Base-by-base conservation (phyloP, 2,888 invertebrate genomes). In the Lasioglossum morio region DNA sequence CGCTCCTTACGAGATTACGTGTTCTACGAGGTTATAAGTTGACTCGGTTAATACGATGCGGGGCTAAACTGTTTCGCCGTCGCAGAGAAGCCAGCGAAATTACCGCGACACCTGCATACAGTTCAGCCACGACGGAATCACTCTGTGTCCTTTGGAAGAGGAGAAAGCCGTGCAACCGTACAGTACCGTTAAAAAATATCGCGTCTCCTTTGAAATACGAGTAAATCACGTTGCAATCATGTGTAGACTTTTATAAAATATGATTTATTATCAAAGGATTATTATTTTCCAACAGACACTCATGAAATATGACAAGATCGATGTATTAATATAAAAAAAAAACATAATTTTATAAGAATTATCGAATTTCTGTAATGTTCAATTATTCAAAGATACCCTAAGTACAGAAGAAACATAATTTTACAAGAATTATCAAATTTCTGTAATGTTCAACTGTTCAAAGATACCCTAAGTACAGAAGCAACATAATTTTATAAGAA, bases 21-120 rank as follows among this genome's bases (percentile, higher is more conserved):
- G 82, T 69, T 88, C 53, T 69, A 79, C 63, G 88, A 78, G 82
- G 82, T 88, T 86, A 86, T 86, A 84, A 86, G 86, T 88, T 88
- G 86, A 87, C 88, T 85, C 80, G 84, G 87, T 88, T 89, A 87
- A 85, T 79, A 80, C 23, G 79, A 77, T 72, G 66, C 82, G 77
- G 48, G 63, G 72, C 77, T 86, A 84, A 88, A 88, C 86, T 84
- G 83, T 88, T 86, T 75, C 72, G 77, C 72, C 75, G 81, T 72
- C 80, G 86, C 77, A 60, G 86, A 77, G 88, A 86, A 86, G 82
- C 88, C 88, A 73, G 48, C 80, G 53, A 86, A 88, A 84, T 86
- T 88, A 81, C 77, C 87, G 72, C 34, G 72, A 72, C 77, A 78
- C 72, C 80, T 60, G 83, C 83, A 73, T 72, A 80, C 69, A 63